phyloP scores from a whole-genome alignment of 2,888 invertebrate species.

The Drosophila infuscata region DNA sequence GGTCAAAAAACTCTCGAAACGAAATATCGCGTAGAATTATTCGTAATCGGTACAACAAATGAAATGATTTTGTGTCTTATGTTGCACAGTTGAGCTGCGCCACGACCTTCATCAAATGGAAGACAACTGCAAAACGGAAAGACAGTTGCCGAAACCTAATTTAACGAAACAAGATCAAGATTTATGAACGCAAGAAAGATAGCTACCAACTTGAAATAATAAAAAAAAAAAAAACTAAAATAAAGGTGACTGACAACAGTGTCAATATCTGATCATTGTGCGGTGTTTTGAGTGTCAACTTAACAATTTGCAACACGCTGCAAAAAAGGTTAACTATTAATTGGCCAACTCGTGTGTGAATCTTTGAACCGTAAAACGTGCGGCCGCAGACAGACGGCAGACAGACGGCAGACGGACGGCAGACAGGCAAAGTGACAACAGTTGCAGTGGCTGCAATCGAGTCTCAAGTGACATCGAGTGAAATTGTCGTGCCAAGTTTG shows the following conservation, averaged over 20 bases:
- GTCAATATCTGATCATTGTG: constrained; percentile 28
- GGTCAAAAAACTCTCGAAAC: constrained; percentile 18
- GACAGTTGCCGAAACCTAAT: constrained; percentile 43
- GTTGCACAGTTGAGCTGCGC: constrained; percentile 17
- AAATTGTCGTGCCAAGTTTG: constrained; percentile 55
- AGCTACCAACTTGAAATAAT: constrained; percentile 9
- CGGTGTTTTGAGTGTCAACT: constrained; percentile 23
- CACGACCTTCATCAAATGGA: constrained; percentile 36
- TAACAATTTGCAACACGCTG: constrained; percentile 29
- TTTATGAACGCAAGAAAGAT: constrained; percentile 36
- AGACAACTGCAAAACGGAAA: constrained; percentile 39
- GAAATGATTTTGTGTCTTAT: constrained; percentile 31
- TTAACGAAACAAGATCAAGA: constrained; percentile 43
- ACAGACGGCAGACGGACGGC: constrained; percentile 5
- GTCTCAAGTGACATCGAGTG: constrained; percentile 37
- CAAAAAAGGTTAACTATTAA: constrained; percentile 53
- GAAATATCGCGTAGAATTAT: constrained; percentile 31
- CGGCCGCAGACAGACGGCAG: constrained; percentile 6
- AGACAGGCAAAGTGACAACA: constrained; percentile 7
- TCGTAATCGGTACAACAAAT: constrained; percentile 51
- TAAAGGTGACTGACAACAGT: constrained; percentile 22
- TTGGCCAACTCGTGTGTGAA: constrained; percentile 53
- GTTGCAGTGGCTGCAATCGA: constrained; percentile 23
- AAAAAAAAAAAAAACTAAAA: constrained; percentile 1
- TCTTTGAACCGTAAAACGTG: constrained; percentile 44